phyloP scores from a whole-genome alignment of 30 jellyfish, hydroid and myxozoan genomes.

The Nemopilema nomurai region DNA sequence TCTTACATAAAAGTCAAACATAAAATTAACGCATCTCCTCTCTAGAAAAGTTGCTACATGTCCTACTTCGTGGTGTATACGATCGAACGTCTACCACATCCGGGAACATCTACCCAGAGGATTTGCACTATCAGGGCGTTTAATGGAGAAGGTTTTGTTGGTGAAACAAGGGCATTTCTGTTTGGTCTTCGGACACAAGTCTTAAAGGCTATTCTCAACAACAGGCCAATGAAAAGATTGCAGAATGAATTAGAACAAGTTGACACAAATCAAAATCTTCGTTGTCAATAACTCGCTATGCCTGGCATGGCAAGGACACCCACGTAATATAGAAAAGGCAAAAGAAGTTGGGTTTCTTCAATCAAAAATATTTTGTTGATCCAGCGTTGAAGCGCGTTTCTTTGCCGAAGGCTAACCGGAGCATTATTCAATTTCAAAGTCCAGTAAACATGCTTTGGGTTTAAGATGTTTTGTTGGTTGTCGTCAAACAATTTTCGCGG shows the following conservation, averaged over 20 bases:
- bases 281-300: too few species aligned
- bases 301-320: background rate
- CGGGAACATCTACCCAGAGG: background rate
- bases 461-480: background rate
- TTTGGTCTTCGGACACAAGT: too few species aligned
- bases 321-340: background rate
- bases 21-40: background rate
- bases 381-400: background rate
- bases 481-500: background rate
- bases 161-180: too few species aligned
- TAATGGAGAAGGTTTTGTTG: too few species aligned
- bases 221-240: too few species aligned
- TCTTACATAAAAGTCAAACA: background rate
- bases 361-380: background rate
- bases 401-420: background rate
- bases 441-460: background rate
- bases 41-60: background rate
- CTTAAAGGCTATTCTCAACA: too few species aligned
- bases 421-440: background rate
- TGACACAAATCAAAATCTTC: too few species aligned
- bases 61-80: background rate
- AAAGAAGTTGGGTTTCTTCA: background rate
- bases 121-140: too few species aligned
- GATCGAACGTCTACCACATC: background rate
- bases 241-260: too few species aligned